These are phyloP conservation scores for Camarhynchus parvulus DNA, from an alignment of 2,113 vertebrate genomes.

Conservation along the genomic window DNA sequence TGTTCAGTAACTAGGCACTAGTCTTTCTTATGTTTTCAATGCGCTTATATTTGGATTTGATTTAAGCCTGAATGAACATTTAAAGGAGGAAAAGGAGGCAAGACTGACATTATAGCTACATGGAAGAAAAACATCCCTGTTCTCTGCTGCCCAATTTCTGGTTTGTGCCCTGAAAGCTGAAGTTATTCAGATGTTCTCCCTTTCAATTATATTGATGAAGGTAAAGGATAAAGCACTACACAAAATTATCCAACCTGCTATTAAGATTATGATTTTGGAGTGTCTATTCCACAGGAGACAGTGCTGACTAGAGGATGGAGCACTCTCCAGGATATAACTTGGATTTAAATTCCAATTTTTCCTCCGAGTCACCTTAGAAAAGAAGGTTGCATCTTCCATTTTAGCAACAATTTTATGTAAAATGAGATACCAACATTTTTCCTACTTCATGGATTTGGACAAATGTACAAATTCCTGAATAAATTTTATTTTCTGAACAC, in stretches of 20 bases:
- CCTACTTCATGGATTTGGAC: neutral
- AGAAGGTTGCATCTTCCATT: neutral
- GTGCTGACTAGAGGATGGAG: neutral
- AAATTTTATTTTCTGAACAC: neutral
- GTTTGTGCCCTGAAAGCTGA: neutral
- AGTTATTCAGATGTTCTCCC: neutral
- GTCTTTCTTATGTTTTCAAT: neutral
- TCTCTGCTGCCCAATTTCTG: neutral
- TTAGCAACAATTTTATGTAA: neutral
- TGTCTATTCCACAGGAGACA: neutral
- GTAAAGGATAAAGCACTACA: neutral
- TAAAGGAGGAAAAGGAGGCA: neutral
- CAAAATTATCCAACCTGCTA: neutral
- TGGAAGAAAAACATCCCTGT: neutral
- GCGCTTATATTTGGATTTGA: neutral
- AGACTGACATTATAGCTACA: too few species aligned
- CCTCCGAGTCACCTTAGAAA: neutral
- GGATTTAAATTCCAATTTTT: neutral
- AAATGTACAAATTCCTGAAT: neutral
- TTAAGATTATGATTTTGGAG: neutral
- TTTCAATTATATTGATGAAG: neutral
- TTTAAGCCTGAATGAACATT: neutral
- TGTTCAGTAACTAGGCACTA: neutral
- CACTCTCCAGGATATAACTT: neutral
- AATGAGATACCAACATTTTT: neutral